Conservation (phyloP, 2,888 invertebrate species). For the Eupithecia exiguata region DNA sequence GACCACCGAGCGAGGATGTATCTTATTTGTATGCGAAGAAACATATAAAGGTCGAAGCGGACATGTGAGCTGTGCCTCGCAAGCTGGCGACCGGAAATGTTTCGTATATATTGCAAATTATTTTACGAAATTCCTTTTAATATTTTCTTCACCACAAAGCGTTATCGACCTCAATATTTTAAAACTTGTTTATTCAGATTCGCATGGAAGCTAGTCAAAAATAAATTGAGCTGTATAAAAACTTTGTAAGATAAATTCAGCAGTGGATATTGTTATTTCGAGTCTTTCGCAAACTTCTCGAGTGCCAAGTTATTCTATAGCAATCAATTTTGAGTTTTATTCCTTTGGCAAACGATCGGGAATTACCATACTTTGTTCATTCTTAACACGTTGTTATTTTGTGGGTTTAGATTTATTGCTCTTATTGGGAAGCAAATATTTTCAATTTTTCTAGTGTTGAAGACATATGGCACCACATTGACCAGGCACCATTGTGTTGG, state of each 20-base stretch:
- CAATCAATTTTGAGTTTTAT: constrained; percentile 38
- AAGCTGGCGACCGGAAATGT: neutral
- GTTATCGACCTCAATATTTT: constrained; percentile 32
- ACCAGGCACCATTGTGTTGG: neutral
- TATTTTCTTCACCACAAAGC: constrained; percentile 17
- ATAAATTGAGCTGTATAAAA: constrained; percentile 44
- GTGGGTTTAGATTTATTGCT: constrained; percentile 16
- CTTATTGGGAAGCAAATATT: constrained; percentile 21
- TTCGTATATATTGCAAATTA: neutral
- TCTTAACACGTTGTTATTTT: constrained; percentile 28
- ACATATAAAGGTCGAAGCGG: no score
- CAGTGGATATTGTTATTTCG: constrained; percentile 42
- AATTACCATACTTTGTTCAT: constrained; percentile 29
- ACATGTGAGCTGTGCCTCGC: no score
- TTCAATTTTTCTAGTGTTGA: constrained; percentile 14
- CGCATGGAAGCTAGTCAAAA: constrained; percentile 35
- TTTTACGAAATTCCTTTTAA: neutral
- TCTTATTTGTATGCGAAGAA: no score
- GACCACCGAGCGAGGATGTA: no score
- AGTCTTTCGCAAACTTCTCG: constrained; percentile 39
- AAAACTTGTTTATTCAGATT: constrained; percentile 36
- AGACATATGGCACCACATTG: constrained; percentile 2
- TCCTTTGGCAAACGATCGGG: constrained; percentile 27
- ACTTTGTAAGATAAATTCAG: constrained; percentile 41
- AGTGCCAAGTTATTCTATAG: constrained; percentile 41